Evolutionary conservation across 2,888 invertebrate species (phyloP), one percentile per base, ranked within the genome.

Genomic region (Agriopis aurantiaria): DNA sequence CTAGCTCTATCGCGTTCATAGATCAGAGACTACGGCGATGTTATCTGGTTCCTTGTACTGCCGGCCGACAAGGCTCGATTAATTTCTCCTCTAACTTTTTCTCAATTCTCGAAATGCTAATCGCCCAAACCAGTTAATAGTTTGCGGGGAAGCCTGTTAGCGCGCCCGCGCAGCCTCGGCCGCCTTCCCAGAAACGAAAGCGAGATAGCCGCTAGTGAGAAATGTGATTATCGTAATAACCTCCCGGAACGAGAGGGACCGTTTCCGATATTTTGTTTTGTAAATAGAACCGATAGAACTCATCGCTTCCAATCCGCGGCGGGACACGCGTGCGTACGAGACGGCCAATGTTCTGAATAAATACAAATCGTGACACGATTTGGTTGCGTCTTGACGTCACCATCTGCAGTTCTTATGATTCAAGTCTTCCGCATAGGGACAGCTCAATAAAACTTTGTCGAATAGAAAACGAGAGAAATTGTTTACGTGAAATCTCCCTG

Each of bases 181-280:
- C 60, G 51, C 85, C 89, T 93, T 93, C 93, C 84, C 76, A 85
- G 93, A 93, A 93, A 89, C 91, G 92, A 92, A 91, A 92, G 91
- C 91, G 88, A 91, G 90, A 90, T 89, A 90, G 88, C 81, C 84
- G 80, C 88, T 91, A 89, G 91, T 89, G 86, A 88, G 92, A 92
- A 93, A 90, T 85, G 87, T 88, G 89, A 93, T 93, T 92, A 93
- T 88, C 87, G 90, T 92, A 92, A 93, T 90, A 91, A 91, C 88
- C 90, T 91, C 90, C 88, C 85, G 88, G 90, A 90, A 92, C 85
- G 85, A 82, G 83, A 82, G 72, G 74, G 85, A 84, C 85, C 85
- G 85, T 89, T 88, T 87, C 88, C 88, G 89, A 91, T 88, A 70
- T 69, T 71, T 81, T 77, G 82, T 84, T 84, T 86, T 83, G 82